Base-by-base conservation (phyloP, 2,797 vertebrate species). In the Chloroceryle amazona region DNA sequence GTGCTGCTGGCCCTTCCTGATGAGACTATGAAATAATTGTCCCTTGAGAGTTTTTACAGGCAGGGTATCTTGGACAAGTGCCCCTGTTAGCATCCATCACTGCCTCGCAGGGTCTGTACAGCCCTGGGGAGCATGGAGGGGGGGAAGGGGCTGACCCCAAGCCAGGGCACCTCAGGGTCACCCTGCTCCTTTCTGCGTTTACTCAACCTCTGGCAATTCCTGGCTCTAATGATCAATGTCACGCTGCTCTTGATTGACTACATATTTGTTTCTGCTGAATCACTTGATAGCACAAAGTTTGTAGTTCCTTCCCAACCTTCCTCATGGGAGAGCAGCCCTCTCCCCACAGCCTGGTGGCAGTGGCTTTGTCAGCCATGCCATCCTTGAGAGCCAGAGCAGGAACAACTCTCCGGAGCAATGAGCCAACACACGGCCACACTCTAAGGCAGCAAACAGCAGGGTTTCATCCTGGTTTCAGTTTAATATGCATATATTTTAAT, bases 301-400 rank as follows among this genome's bases (percentile, higher is more conserved):
- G 55, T 6, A 8, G n/a, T 41, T 72, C 81, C 58, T 35, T 63
- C 74, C 62, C 74, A 68, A 47, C 6, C 41, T 42, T 60, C 31
- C 63, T 62, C 47, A 20, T 0, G 0, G 1, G 1, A 37, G 65
- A 31, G 10, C 39, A 60, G 11, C 60, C 23, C 78, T 51, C 39
- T 66, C 39, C 33, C 74, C 22, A 6, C 0, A 0, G 25, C 5
- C 1, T 0, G 0, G 22, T 2, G 1, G 11, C 12, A 0, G 33
- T 5, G 1, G 22, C 54, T 17, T 21, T 7, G 41, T 42, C 5
- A n/a, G 55, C 20, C 15, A 3, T 21, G n/a, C 33, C 22, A 2
- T 29, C 74, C 55, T 13, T 4, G 11, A 75, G 57, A 44, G 42
- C 51, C 71, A 74, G 46, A 14, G 46, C 58, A 57, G 37, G 35